Evolutionary conservation across 1,140 invertebrate genomes (phyloP), one percentile per base, ranked within the genome.

Genomic region (Dendroctonus ponderosae): DNA sequence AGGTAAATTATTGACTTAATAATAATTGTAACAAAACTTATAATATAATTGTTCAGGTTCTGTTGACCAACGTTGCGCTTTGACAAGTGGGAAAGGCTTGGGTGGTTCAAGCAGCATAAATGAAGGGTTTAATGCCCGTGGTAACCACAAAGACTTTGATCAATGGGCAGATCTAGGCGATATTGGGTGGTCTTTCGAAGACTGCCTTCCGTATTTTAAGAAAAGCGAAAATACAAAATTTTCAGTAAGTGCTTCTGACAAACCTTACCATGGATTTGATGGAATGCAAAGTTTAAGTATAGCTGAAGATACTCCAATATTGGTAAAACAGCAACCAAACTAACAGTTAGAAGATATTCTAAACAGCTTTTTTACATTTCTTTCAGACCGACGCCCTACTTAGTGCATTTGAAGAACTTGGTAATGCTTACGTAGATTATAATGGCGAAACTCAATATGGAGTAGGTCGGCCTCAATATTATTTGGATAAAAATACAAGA

Each of bases 91-190:
- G 3, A 26, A 26, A 26, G 26, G 26, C 26, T 26, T 26, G 26
- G 26, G 26, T 26, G 26, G 92, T 0, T 85, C 86, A 0, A 90
- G 88, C 15, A 86, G 89, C 4, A 85, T 96, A 26, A 95, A 96
- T 76, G 91, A 87, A 60, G 93, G 95, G 91, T 87, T 94, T 11
- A 94, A 95, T 76, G 88, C 91, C 1, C 82, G 93, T 43, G 93
- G 93, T 0, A 87, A 92, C 79, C 82, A 82, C 2, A 64, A 72
- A 43, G 85, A 87, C 67, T 86, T 81, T 62, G 82, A 86, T 59
- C 76, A 79, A 54, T 94, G 92, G 92, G 85, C 84, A 46, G 69
- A 76, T 72, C 67, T 85, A 71, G 91, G 91, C 0, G 94, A 94
- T 69, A 73, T 79, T 0, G 90, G 89, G 0, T 96, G 94, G 93